Conservation (phyloP, 2,888 invertebrate species). For the Leptarthrus brevirostris region DNA sequence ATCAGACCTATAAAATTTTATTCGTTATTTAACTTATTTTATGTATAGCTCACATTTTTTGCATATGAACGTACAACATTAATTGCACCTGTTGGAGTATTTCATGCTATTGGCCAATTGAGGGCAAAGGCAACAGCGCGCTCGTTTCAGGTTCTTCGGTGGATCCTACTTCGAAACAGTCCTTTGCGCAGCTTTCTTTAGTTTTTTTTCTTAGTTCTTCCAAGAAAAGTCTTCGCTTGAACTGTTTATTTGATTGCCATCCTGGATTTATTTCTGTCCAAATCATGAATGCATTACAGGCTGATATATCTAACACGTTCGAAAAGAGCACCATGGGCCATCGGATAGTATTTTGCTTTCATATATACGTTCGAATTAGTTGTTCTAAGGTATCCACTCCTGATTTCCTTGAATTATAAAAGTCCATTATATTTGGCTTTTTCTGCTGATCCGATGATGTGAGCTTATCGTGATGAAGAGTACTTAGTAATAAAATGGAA, state of each 20-base stretch:
- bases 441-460: not conserved
- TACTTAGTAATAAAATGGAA: not conserved
- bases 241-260: not conserved
- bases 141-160: not conserved
- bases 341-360: not conserved
- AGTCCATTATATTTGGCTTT: not conserved
- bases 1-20: constrained; percentile 1
- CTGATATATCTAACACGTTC: not conserved
- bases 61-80: not conserved
- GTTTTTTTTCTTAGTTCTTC: not conserved
- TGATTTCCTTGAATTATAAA: not conserved
- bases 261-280: not conserved
- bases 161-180: not conserved
- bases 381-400: not conserved
- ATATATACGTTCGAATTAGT: constrained; percentile 1
- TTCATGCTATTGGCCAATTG: not conserved
- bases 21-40: constrained; percentile 7
- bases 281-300: not conserved
- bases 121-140: not conserved
- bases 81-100: not conserved
- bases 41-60: not conserved
- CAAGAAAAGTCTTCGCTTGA: constrained; percentile 3
- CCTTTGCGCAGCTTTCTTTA: not conserved
- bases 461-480: not conserved
- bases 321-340: not conserved